Conservation (phyloP, 2,888 invertebrate species). For the Timema cristinae region DNA sequence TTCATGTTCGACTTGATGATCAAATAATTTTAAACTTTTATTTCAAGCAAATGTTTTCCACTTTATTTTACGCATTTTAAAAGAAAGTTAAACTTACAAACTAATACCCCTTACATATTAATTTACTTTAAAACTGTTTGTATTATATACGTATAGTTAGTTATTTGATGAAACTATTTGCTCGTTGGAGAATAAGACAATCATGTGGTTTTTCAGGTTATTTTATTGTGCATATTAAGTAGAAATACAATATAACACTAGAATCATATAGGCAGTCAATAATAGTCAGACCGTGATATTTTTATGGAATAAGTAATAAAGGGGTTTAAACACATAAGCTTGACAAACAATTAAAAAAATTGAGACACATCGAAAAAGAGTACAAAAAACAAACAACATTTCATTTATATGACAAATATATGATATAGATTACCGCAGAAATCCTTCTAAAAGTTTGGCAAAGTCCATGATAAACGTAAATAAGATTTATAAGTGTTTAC, state of each 20-base stretch:
- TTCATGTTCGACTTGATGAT: no score
- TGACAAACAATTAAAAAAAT: slow-evolving; percentile 3
- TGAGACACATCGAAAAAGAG: not conserved
- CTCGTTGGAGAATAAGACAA: no score
- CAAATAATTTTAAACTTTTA: no score
- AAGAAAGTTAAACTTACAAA: no score
- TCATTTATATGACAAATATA: not conserved
- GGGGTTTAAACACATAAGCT: not conserved
- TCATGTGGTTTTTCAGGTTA: not conserved
- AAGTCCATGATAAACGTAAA: slow-evolving; percentile 3
- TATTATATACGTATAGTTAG: no score
- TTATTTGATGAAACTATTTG: no score
- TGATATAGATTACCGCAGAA: not conserved
- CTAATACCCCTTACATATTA: no score
- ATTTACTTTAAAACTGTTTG: no score
- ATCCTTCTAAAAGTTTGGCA: not conserved
- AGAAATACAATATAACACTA: slow-evolving; percentile 10
- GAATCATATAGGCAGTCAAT: slow-evolving; percentile 7
- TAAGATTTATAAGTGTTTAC: not conserved
- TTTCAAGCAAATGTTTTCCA: no score
- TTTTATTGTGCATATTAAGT: slow-evolving; percentile 14
- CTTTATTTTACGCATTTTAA: no score
- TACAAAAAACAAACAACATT: no score
- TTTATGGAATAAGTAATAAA: slow-evolving; percentile 4
- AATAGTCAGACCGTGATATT: not conserved